Conservation (phyloP, 2,113 vertebrate genomes). For the Anguilla japonica region DNA sequence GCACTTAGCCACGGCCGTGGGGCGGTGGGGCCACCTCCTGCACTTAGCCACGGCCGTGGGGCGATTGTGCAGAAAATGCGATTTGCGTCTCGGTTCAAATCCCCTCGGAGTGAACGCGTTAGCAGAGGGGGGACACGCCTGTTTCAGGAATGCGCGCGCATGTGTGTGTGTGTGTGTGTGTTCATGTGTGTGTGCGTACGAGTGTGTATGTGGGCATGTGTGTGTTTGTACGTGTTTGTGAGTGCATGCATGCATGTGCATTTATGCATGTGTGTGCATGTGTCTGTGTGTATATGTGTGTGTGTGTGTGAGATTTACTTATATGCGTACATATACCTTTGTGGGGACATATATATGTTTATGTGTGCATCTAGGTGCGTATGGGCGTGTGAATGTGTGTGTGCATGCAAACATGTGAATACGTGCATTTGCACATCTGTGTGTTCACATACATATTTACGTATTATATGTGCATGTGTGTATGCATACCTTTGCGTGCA, state of each 20-base stretch:
- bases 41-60: constrained; percentile 68
- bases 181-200: too few relatives aligned
- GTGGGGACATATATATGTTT: too few relatives aligned
- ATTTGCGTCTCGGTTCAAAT: constrained; percentile 75
- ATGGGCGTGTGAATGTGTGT: not conserved
- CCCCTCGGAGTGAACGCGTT: constrained; percentile 68
- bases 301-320: constrained; percentile 14
- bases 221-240: constrained; percentile 34
- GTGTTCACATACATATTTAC: constrained; percentile 47
- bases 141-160: constrained; percentile 68
- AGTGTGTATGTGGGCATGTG: constrained; percentile 30
- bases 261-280: constrained; percentile 11
- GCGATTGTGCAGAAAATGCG: constrained; percentile 83
- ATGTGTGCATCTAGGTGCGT: not conserved
- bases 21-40: too few relatives aligned
- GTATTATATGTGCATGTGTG: not conserved
- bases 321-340: too few relatives aligned
- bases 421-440: constrained; percentile 1
- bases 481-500: too few relatives aligned
- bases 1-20: not conserved
- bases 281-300: constrained; percentile 37
- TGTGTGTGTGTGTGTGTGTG: constrained; percentile 39
- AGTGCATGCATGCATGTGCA: constrained; percentile 26
- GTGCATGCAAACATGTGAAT: not conserved
- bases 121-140: constrained; percentile 60